phyloP scores from a whole-genome alignment of 35 echinoderm and acorn worm genomes.

The Apostichopus californicus region DNA sequence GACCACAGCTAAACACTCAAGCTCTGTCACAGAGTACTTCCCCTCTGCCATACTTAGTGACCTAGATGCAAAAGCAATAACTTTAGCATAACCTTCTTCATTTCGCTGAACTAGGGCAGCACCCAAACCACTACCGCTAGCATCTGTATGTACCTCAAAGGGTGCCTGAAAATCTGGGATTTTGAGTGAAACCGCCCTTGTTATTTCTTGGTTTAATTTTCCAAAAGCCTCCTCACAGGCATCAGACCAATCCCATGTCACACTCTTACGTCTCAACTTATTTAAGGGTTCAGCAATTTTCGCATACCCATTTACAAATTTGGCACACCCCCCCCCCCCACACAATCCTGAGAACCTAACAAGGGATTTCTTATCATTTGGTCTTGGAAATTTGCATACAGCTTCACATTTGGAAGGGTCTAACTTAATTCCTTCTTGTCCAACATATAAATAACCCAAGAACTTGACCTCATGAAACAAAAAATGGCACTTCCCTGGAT shows the following conservation, averaged over 20 bases:
- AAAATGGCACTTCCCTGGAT: constrained; percentile 37
- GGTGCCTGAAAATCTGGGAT: constrained; percentile 14
- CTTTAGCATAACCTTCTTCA: too few species aligned
- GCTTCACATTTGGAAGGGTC: constrained; percentile 19
- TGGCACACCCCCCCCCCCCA: constrained; percentile 13
- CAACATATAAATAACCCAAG: neutral
- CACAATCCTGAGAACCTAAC: constrained; percentile 9
- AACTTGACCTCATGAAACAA: constrained; percentile 3
- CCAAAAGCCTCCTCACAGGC: constrained; percentile 4
- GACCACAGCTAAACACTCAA: too few species aligned
- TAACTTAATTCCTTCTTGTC: neutral
- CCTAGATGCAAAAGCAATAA: too few species aligned
- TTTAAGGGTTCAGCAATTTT: neutral
- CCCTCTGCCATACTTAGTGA: too few species aligned
- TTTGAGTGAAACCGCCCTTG: neutral
- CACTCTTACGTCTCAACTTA: neutral
- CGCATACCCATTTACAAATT: constrained; percentile 21
- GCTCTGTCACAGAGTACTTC: too few species aligned
- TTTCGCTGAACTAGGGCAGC: too few species aligned
- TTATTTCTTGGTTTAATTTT: neutral
- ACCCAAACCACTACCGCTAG: neutral
- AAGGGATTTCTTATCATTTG: constrained; percentile 17
- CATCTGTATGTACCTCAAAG: constrained; percentile 52
- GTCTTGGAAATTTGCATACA: neutral
- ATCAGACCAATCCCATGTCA: neutral